Evolutionary conservation across 2,113 vertebrate species (phyloP).

Genomic region (Amphilophus citrinellus): DNA sequence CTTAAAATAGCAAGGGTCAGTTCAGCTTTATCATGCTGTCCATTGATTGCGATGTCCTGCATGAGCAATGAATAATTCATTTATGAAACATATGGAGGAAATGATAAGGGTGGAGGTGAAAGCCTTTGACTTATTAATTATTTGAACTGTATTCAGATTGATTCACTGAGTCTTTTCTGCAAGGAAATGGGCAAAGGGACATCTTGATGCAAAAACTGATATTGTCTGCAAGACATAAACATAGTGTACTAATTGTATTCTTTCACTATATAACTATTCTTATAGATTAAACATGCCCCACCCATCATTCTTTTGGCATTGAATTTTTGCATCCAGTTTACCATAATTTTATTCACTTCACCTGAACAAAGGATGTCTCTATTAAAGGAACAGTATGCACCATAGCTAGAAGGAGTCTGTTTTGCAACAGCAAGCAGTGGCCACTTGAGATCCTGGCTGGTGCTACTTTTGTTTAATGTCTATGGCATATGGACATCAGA

Average conservation of each 20-base stretch:
- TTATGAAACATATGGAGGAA: slow-evolving; percentile 42
- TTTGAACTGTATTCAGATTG: slow-evolving; percentile 31
- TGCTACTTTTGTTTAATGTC: slow-evolving; percentile 2
- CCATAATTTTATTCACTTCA: slow-evolving; percentile 36
- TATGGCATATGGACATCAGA: background rate
- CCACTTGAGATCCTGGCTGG: background rate
- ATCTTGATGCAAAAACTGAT: slow-evolving; percentile 26
- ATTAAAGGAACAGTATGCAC: background rate
- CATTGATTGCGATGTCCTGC: slow-evolving; percentile 18
- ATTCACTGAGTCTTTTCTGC: slow-evolving; percentile 26
- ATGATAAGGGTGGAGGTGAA: slow-evolving; percentile 32
- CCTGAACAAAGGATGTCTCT: slow-evolving; percentile 39
- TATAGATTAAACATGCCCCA: background rate
- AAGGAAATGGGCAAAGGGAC: slow-evolving; percentile 33
- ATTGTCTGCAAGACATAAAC: background rate
- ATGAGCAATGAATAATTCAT: slow-evolving; percentile 43
- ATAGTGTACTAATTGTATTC: slow-evolving; percentile 3
- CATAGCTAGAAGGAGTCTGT: background rate
- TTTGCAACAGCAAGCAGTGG: background rate
- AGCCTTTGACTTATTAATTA: slow-evolving; percentile 54
- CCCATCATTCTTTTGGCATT: slow-evolving; percentile 26
- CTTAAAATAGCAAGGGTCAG: slow-evolving; percentile 37
- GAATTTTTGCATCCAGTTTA: slow-evolving; percentile 10
- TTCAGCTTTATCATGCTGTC: slow-evolving; percentile 22
- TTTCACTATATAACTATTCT: background rate